These are phyloP conservation scores for Drosophila punjabiensis DNA, from an alignment of 1,140 invertebrate species.

Conservation along the genomic window DNA sequence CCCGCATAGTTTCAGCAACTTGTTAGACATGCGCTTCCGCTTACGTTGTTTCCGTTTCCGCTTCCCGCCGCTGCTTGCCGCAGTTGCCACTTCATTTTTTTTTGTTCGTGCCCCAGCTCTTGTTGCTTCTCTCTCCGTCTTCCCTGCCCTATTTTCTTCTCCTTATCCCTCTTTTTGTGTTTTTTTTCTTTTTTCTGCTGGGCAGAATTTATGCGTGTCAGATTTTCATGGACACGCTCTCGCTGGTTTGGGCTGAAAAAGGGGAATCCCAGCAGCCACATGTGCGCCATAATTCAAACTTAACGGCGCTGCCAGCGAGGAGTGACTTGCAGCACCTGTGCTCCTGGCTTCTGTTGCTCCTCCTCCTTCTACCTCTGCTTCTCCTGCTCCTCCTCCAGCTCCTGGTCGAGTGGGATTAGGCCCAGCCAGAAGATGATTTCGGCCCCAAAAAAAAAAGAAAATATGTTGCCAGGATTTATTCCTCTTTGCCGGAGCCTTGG, in stretches of 20 bases:
- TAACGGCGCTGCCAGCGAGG: slow-evolving; percentile 43
- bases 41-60: slow-evolving; percentile 77
- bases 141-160: slow-evolving; percentile 16
- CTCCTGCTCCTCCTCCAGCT: neutral
- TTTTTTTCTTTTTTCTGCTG: slow-evolving; percentile 10
- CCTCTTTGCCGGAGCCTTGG: slow-evolving; percentile 2
- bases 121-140: slow-evolving; percentile 3
- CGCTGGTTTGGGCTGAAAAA: slow-evolving; percentile 13
- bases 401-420: slow-evolving; percentile 7
- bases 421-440: slow-evolving; percentile 37
- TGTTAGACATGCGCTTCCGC: slow-evolving; percentile 80
- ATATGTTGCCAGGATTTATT: slow-evolving; percentile 53
- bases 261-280: slow-evolving; percentile 55
- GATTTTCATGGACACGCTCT: slow-evolving; percentile 77
- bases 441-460: slow-evolving; percentile 9
- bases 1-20: slow-evolving; percentile 66
- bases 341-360: slow-evolving; percentile 10
- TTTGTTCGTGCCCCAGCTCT: slow-evolving; percentile 13
- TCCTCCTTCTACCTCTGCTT: no score
- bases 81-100: slow-evolving; percentile 66
- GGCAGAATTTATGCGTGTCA: slow-evolving; percentile 75
- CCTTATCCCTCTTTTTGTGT: neutral
- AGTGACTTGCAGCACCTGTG: slow-evolving; percentile 57
- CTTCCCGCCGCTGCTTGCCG: slow-evolving; percentile 44
- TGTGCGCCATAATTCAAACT: slow-evolving; percentile 76